Base-by-base conservation (phyloP, 2,888 invertebrate genomes). In the Helobdella robusta region DNA sequence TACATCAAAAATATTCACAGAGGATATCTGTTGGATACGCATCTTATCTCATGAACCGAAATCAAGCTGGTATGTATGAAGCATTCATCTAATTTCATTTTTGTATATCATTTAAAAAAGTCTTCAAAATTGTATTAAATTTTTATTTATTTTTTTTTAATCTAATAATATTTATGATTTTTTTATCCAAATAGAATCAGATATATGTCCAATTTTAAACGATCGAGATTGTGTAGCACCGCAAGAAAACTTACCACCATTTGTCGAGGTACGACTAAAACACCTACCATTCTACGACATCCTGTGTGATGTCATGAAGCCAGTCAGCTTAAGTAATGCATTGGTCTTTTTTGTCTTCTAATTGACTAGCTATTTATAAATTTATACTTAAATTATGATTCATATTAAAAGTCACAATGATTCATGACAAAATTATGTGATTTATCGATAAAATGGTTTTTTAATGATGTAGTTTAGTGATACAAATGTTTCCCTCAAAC, bases 251-350 rank as follows among this genome's bases (percentile, higher is more conserved):
- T 15, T 52, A 8, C 92, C 92, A 8, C 86, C 92, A 63, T 89
- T 91, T 78, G 92, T 93, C 0, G 92, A 94, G 79, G 91, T 95
- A 20, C 86, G 86, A 75, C 85, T 93, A 73, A 91, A 90, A 77
- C 86, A 86, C 74, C 82, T 94, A 63, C 93, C 95, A 2, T 95
- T 95, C 81, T 95, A 89, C 79, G 93, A 94, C 79, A 84, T 89
- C 69, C 78, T 90, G 65, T 87, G 86, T 1, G 91, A 91, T 76
- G 83, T 94, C 56, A 83, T 93, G 74, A 91, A 91, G 80, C 92
- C 94, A 0, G 89, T 91, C 28, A 89, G 89, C 66, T 83, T 94
- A 76, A 77, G 82, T 83, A 75, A 75, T 78, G 66, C 25, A 36
- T 6, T 8, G 5, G 8, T 60, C 40, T 25, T 34, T 34, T 60